Percentiles rank a stretch among this genome's conserved stretches.
Evolutionary conservation across 2,113 vertebrate species (phyloP).

Genomic region (Electrona antarctica): DNA sequence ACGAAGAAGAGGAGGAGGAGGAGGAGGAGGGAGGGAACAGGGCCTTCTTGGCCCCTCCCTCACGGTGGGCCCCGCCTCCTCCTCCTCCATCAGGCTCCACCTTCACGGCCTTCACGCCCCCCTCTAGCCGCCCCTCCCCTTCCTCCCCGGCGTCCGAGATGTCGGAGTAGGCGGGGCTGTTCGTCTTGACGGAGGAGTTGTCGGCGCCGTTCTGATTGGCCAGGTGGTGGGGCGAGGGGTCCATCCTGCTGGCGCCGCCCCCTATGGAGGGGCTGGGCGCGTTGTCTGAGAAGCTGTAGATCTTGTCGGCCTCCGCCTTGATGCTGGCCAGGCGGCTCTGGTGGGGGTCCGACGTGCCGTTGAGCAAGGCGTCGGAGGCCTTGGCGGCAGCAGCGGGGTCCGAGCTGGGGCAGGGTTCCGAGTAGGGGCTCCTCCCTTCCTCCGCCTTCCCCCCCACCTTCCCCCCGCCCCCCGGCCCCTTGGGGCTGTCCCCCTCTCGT

Average conservation of each 20-base stretch:
- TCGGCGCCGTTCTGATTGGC: constrained; percentile 93
- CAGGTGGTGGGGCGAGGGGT: constrained; percentile 84
- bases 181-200: constrained; percentile 89
- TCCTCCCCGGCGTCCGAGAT: constrained; percentile 96
- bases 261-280: constrained; percentile 92
- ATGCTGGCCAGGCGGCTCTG: constrained; percentile 95
- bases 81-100: constrained; percentile 79
- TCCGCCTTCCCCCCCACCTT: constrained; percentile 75
- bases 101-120: constrained; percentile 83
- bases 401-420: constrained; percentile 70
- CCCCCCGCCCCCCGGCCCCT: constrained; percentile 76
- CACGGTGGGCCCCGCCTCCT: constrained; percentile 73
- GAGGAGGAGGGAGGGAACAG: constrained; percentile 88
- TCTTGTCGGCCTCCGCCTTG: constrained; percentile 95
- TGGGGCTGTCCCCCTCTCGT: constrained; percentile 90
- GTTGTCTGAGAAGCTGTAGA: constrained; percentile 96
- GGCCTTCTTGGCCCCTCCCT: constrained; percentile 90
- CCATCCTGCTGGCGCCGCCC: constrained; percentile 84
- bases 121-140: constrained; percentile 86
- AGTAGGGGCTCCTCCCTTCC: constrained; percentile 92
- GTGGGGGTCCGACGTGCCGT: constrained; percentile 88
- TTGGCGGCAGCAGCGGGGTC: constrained; percentile 79
- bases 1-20: constrained; percentile 80
- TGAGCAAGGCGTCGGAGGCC: constrained; percentile 83
- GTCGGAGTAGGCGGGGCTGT: constrained; percentile 95